Percentiles rank a stretch among this genome's conserved stretches.
Conservation (phyloP, 2,797 vertebrate genomes). For the Crenichthys baileyi region DNA sequence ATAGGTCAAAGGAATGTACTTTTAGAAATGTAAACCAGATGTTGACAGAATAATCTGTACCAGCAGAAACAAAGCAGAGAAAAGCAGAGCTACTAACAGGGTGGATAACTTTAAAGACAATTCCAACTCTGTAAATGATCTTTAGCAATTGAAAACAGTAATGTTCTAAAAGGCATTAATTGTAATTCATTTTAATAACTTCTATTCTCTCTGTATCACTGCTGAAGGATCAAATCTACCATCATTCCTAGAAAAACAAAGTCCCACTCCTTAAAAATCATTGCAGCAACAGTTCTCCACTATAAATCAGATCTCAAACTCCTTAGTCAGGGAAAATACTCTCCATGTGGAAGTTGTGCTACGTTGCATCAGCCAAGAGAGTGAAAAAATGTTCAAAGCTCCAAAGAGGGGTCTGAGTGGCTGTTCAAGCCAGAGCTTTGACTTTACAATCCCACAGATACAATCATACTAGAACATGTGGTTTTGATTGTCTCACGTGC, state of each 20-base stretch:
- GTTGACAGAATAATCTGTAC: slow-evolving; percentile 5
- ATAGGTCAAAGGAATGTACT: slow-evolving; percentile 15
- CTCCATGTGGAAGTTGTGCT: slow-evolving; percentile 66
- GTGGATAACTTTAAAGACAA: not conserved
- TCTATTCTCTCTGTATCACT: slow-evolving; percentile 33
- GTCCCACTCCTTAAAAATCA: slow-evolving; percentile 26
- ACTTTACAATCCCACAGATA: slow-evolving; percentile 68
- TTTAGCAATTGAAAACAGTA: not conserved
- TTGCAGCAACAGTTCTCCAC: slow-evolving; percentile 53
- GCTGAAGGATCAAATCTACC: slow-evolving; percentile 19
- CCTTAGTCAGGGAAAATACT: slow-evolving; percentile 70
- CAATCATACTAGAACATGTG: slow-evolving; percentile 74
- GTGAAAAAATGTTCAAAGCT: slow-evolving; percentile 55
- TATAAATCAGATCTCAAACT: slow-evolving; percentile 61
- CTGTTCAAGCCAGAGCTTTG: slow-evolving; percentile 53
- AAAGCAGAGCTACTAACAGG: not conserved
- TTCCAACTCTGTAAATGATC: slow-evolving; percentile 9
- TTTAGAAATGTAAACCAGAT: slow-evolving; percentile 41
- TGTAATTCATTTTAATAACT: slow-evolving; percentile 28
- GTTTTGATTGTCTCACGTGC: slow-evolving; percentile 77
- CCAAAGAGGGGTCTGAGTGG: slow-evolving; percentile 59
- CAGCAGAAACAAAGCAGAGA: slow-evolving; percentile 7
- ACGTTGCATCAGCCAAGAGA: slow-evolving; percentile 70
- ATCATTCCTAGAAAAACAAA: slow-evolving; percentile 41
- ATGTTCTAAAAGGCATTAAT: not conserved